Evolutionary conservation across 2,113 vertebrate genomes (phyloP).

Genomic region (Nesoenas mayeri): DNA sequence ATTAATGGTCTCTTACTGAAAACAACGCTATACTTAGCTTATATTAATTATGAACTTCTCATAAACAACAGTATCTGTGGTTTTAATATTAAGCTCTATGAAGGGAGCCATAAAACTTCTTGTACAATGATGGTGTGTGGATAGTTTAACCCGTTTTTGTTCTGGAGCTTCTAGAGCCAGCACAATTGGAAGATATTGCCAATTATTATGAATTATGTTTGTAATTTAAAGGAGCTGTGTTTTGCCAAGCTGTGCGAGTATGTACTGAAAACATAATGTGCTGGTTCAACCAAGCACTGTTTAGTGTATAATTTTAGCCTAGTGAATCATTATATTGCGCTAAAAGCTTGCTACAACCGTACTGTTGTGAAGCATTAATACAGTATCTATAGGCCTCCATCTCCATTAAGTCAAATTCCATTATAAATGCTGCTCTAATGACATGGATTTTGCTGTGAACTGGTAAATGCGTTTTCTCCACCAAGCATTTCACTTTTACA

Average conservation of each 20-base stretch:
- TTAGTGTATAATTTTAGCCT: conserved; percentile 41
- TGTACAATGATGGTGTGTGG: background rate
- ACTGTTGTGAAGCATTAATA: conserved; percentile 3
- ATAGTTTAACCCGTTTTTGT: background rate
- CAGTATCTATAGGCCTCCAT: background rate
- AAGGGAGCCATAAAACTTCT: background rate
- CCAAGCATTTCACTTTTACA: background rate
- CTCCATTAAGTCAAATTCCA: conserved; percentile 35
- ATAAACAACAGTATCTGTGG: background rate
- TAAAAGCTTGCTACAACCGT: conserved; percentile 37
- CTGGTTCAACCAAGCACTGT: conserved; percentile 1
- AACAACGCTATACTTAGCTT: background rate
- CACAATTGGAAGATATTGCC: background rate
- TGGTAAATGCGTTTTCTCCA: background rate
- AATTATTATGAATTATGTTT: conserved; percentile 37
- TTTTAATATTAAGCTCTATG: background rate
- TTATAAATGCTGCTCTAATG: conserved; percentile 38
- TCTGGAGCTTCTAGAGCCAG: background rate
- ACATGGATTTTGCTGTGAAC: background rate
- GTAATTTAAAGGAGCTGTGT: conserved; percentile 31
- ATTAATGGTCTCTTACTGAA: background rate
- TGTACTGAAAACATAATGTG: conserved; percentile 21
- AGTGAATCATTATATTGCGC: conserved; percentile 40
- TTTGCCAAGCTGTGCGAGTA: conserved; percentile 25
- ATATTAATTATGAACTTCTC: background rate